Base-by-base conservation (phyloP, 2,888 invertebrate species). In the Alviniconcha strummeri region DNA sequence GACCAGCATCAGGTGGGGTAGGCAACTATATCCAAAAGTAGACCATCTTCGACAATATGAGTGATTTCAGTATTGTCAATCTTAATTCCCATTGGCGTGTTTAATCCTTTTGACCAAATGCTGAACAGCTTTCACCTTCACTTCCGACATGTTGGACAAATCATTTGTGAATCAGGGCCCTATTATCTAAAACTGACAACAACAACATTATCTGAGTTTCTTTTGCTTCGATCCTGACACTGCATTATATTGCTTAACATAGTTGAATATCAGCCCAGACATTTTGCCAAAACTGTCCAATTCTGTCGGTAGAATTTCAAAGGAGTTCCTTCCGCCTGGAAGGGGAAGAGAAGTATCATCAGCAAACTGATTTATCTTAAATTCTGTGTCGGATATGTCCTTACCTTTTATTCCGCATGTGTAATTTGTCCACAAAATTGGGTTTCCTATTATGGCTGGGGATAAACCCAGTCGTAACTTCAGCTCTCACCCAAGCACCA, bases 291-390 rank as follows among this genome's bases (percentile, higher is more conserved):
- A 52, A 11, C 36, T 11, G 5, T 11, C 13, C 9, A 52, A 72
- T 52, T 8, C 52, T 72, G 9, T 11, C 36, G 52, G 13, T 7
- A 9, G 13, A 4, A 52, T 19, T 52, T 72, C 52, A 52, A n/a
- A 52, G 36, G 72, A 72, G 9, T 52, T 19, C 13, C 15, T 19
- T 13, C 52, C 52, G 36, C 52, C 72, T 52, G 52, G 9, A 9
- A 72, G 36, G 4, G 52, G 36, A 72, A 72, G 52, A 4, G 52
- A 13, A 52, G 72, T 72, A 52, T 52, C 72, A 52, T 72, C 72
- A 52, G 72, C 52, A 72, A 72, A 72, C 52, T 72, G 72, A 36
- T 7, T 72, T 36, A 72, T 72, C 36, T 72, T 72, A 52, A 72
- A 72, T 52, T 72, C 72, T 52, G 72, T 72, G 15, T 72, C 72